A percentile compares a stretch with the other conserved stretches of the same genome.
These are phyloP conservation scores for Caenorhabditis latens DNA, from an alignment of 1,140 invertebrate genomes.

Conservation along the genomic window DNA sequence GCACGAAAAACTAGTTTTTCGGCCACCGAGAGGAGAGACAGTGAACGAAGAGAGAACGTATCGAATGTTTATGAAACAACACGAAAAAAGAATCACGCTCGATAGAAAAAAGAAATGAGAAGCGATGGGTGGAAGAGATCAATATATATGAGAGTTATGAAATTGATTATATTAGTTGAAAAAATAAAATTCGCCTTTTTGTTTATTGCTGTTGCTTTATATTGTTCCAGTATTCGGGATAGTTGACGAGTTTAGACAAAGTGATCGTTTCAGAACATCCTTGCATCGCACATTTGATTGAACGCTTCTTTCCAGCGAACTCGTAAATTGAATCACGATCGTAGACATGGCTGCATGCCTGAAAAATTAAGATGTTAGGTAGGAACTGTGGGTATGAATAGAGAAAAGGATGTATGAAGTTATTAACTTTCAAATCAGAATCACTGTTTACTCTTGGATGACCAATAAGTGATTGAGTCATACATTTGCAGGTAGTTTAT, in stretches of 20 bases:
- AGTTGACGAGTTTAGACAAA: not conserved
- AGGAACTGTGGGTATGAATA: no score
- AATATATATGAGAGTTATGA: not conserved
- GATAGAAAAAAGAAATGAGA: not conserved
- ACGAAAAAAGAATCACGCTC: constrained; percentile 1
- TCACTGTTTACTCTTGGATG: no score
- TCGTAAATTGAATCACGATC: constrained; percentile 21
- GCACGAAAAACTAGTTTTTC: constrained; percentile 42
- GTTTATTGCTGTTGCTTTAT: not conserved
- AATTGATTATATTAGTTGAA: no score
- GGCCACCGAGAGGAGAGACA: constrained; percentile 18
- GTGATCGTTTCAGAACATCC: constrained; percentile 27
- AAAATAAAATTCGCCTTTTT: not conserved
- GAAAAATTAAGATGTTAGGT: not conserved
- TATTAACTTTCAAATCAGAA: no score
- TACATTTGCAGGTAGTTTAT: not conserved
- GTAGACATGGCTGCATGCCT: constrained; percentile 21
- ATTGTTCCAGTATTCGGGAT: constrained; percentile 23
- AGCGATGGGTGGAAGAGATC: not conserved
- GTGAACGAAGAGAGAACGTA: constrained; percentile 40
- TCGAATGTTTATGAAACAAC: constrained; percentile 49
- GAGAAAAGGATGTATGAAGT: no score
- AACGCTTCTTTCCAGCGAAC: constrained; percentile 20
- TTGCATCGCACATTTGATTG: constrained; percentile 33
- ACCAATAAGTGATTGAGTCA: not conserved